These are phyloP conservation scores for Myiothlypis chrysogaster DNA, from an alignment of 2,797 vertebrate genomes.

Conservation along the genomic window DNA sequence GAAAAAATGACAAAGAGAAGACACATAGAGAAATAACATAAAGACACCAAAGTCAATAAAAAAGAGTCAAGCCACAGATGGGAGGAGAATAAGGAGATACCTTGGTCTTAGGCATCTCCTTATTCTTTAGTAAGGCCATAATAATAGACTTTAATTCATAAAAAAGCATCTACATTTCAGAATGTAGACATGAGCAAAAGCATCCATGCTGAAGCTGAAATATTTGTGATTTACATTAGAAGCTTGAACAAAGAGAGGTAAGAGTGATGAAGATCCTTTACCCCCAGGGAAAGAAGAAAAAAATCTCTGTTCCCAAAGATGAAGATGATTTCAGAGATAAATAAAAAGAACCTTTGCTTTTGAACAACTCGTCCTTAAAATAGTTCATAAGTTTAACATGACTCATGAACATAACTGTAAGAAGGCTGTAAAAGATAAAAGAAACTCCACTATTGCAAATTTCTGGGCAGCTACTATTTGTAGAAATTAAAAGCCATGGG, in stretches of 20 bases:
- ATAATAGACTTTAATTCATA: background rate
- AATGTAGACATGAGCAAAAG: background rate
- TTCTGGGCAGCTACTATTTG: background rate
- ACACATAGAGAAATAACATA: background rate
- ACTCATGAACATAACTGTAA: background rate
- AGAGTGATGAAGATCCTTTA: background rate
- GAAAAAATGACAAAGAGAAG: background rate
- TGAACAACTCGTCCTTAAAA: background rate
- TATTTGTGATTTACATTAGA: background rate
- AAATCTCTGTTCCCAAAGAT: background rate
- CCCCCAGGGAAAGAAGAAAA: background rate
- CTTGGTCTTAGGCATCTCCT: background rate
- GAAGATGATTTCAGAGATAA: background rate
- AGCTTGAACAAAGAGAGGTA: background rate
- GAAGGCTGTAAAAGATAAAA: background rate
- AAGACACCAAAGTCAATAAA: background rate
- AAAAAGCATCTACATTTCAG: background rate
- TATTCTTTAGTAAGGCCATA: background rate
- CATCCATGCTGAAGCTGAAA: background rate
- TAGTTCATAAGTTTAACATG: background rate
- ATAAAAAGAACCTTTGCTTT: background rate
- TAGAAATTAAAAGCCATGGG: background rate
- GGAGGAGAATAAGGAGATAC: background rate
- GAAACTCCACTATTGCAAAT: background rate
- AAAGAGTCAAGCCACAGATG: background rate